Evolutionary conservation across 1,140 invertebrate genomes (phyloP).

Genomic region (Caenorhabditis remanei): DNA sequence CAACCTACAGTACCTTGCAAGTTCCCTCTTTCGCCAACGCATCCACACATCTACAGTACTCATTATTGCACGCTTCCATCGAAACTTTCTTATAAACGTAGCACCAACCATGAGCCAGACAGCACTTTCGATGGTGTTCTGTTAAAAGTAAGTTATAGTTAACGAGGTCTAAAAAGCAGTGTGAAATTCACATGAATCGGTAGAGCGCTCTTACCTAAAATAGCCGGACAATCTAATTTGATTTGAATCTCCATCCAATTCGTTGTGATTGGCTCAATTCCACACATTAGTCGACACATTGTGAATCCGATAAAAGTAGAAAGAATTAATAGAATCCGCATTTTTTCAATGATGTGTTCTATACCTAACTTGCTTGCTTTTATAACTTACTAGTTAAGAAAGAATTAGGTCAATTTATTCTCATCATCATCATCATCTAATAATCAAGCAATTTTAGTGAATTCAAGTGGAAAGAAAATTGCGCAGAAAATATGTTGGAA

Average conservation of each 20-base stretch:
- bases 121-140: slow-evolving; percentile 28
- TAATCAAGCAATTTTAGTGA: background rate
- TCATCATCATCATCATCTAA: background rate
- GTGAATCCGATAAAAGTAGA: background rate
- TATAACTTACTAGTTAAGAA: slow-evolving; percentile 6
- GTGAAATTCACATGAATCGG: background rate
- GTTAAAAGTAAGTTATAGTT: background rate
- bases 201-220: background rate
- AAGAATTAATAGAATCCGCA: background rate
- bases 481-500: background rate
- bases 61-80: slow-evolving; percentile 35
- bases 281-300: slow-evolving; percentile 27
- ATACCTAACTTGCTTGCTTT: background rate
- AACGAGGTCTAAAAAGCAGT: background rate
- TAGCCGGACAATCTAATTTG: slow-evolving; percentile 8
- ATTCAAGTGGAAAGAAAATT: slow-evolving; percentile 10
- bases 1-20: background rate
- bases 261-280: slow-evolving; percentile 27
- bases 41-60: slow-evolving; percentile 24
- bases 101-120: slow-evolving; percentile 28
- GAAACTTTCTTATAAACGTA: slow-evolving; percentile 7
- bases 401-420: slow-evolving; percentile 18
- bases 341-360: background rate
- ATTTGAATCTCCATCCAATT: slow-evolving; percentile 42
- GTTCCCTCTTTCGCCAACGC: slow-evolving; percentile 19